Evolutionary conservation across 2,888 invertebrate genomes (phyloP), one percentile per base, ranked within the genome.

Genomic region (Stramonita haemastoma): DNA sequence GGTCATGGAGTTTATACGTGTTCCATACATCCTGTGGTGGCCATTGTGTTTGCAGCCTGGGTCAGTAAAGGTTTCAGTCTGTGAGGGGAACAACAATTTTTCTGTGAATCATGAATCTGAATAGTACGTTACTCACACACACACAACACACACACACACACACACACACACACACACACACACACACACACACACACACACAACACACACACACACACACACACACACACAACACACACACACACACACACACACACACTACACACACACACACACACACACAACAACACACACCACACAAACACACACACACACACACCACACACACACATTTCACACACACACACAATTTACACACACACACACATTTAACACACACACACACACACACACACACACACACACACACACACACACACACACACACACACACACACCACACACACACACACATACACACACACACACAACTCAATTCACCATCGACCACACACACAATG

Each of bases 131-230:
- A 81, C 57, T 36, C 79, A 56, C 85, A 60, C 81, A 17, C 83
- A 84, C 84, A 60, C 57, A 34, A 84, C 89, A 83, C 81, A 66
- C 34, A 89, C 84, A 83, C 57, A 81, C 83, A 84, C 79, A 79
- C n/a, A 77, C 79, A 83, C 86, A 46, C 29, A 60, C 66, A 86
- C 89, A 46, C 83, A 34, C 36, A 83, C 56, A 56, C 83, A 83
- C 73, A 73, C n/a, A 73, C n/a, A n/a, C 73, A 73, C 73, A 73
- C 73, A n/a, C 66, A 66, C 66, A 66, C 66, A 2, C 66, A 2
- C 17, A 17, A 79, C 34, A 79, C 34, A 8, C 15, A 34, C 79
- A 17, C 32, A 5, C 77, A 5, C 77, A 32, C 32, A 32, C 5
- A 77, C 26, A 26, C 77, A 32, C 77, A 77, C 8, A 22, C 26